Conservation (phyloP, 2,113 vertebrate genomes). For the Arizona elegans region DNA sequence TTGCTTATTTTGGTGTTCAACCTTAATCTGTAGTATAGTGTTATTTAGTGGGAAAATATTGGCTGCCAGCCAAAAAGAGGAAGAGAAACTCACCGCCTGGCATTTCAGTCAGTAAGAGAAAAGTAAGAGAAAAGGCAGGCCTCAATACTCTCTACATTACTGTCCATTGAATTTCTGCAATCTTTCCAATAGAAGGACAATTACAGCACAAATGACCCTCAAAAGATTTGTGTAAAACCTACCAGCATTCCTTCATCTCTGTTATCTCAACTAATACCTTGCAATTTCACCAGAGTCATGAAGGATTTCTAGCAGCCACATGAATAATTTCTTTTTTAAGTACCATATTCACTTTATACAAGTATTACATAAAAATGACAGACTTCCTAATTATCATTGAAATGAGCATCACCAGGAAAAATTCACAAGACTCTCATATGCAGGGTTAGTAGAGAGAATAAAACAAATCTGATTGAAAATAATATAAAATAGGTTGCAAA, state of each 20-base stretch:
- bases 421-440: background rate
- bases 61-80: slow-evolving; percentile 40
- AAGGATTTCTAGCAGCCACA: slow-evolving; percentile 15
- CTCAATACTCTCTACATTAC: slow-evolving; percentile 40
- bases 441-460: background rate
- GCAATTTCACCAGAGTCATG: slow-evolving; percentile 41
- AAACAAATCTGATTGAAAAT: slow-evolving; percentile 35
- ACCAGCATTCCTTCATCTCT: background rate
- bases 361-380: slow-evolving; percentile 4
- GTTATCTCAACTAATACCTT: slow-evolving; percentile 22
- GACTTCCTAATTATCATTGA: slow-evolving; percentile 50
- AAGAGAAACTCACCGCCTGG: slow-evolving; percentile 35
- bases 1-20: slow-evolving; percentile 13
- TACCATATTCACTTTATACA: background rate
- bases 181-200: slow-evolving; percentile 40
- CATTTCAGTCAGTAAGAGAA: slow-evolving; percentile 36
- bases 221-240: slow-evolving; percentile 28
- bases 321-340: slow-evolving; percentile 10
- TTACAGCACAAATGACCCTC: slow-evolving; percentile 33
- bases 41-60: slow-evolving; percentile 46
- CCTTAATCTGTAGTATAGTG: slow-evolving; percentile 30
- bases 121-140: slow-evolving; percentile 27
- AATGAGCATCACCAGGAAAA: slow-evolving; percentile 38
- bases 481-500: background rate
- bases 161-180: slow-evolving; percentile 43